These are phyloP conservation scores for Zaprionus nigranus DNA, from an alignment of 1,140 invertebrate species.

Conservation along the genomic window DNA sequence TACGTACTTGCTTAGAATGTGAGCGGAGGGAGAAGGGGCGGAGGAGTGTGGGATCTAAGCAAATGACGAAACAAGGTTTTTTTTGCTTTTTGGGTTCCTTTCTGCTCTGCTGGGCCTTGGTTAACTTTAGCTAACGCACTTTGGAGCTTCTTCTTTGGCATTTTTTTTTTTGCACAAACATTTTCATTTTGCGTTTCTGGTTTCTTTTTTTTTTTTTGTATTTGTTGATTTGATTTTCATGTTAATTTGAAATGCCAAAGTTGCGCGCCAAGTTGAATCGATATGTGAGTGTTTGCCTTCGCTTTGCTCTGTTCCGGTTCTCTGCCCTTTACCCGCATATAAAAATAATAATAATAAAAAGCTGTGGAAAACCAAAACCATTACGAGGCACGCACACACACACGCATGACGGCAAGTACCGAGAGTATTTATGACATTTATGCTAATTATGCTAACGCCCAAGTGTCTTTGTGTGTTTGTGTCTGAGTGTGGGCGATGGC, in stretches of 20 bases:
- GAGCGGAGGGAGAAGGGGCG: neutral
- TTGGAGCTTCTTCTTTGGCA: neutral
- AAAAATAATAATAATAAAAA: constrained; percentile 23
- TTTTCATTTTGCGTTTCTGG: constrained; percentile 65
- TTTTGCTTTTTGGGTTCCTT: neutral
- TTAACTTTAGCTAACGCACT: constrained; percentile 12
- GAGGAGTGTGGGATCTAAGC: neutral
- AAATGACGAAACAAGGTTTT: constrained; percentile 5
- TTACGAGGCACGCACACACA: constrained; percentile 23
- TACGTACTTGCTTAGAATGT: constrained; percentile 12
- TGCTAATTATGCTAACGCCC: constrained; percentile 73
- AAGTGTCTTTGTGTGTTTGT: neutral
- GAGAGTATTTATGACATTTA: constrained; percentile 68
- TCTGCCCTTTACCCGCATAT: too few relatives aligned
- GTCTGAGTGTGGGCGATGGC: neutral
- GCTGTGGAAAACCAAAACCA: constrained; percentile 26
- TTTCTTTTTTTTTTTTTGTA: constrained; percentile 34
- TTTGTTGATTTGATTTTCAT: constrained; percentile 78
- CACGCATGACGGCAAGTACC: constrained; percentile 45
- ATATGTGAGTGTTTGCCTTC: constrained; percentile 37
- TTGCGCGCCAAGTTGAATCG: constrained; percentile 48
- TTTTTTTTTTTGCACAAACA: constrained; percentile 47
- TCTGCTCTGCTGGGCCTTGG: constrained; percentile 1
- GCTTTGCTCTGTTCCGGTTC: neutral
- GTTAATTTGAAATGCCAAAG: constrained; percentile 66